Evolutionary conservation across 2,888 invertebrate genomes (phyloP), one percentile per base, ranked within the genome.

Genomic region (Plusia festucae): DNA sequence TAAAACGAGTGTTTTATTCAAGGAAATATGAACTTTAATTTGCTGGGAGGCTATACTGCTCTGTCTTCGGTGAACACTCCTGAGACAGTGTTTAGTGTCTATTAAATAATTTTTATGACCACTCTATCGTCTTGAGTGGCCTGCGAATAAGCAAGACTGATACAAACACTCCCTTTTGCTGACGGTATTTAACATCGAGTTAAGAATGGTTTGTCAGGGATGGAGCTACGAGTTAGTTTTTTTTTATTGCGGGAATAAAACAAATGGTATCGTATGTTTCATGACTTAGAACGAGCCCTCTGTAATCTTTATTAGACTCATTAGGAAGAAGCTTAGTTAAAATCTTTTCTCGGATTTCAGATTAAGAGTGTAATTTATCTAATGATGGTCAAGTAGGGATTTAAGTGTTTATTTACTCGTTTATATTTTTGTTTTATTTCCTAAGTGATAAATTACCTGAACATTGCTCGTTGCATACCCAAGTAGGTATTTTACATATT

Each of bases 71-170:
- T 44, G 56, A 56, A 44, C 6, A 58, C 32, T 44, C 18, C 53
- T 58, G 53, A 53, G 54, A 44, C 24, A 60, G 51, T 67, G 58
- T 68, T 70, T 64, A 74, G 58, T 64, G 34, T 60, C 46, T 65
- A 61, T 65, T 66, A 57, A 71, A 72, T 69, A 55, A 11, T 68
- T 68, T 64, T 72, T 72, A 72, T 69, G n/a, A 46, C 53, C 60
- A 27, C 49, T 53, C n/a, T 53, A 51, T 34, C 16, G 24, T 40
- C 24, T 58, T 57, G 53, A 57, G 65, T 67, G 61, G 59, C 34
- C 57, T 13, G 30, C 32, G 34, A 51, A 60, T 49, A 44, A 59
- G 44, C 16, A 22, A 16, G 61, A 27, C 60, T 49, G 52, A 49
- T 44, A 9, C 34, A 22, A 27, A 32, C 51, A 55, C 32, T 62